These are phyloP conservation scores for Hyles lineata DNA, from an alignment of 2,888 invertebrate species.

Conservation along the genomic window DNA sequence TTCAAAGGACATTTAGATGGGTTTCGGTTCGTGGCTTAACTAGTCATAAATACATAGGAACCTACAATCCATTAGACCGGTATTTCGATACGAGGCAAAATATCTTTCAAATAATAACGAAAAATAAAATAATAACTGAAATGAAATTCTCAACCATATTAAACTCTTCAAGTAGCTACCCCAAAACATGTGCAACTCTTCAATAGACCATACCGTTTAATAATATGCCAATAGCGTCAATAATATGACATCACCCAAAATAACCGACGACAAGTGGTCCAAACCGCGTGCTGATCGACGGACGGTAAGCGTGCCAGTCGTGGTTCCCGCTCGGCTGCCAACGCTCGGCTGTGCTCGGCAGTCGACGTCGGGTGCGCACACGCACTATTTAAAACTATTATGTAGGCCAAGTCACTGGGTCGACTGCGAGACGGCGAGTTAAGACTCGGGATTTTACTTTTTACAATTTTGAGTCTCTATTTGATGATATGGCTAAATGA, in stretches of 20 bases:
- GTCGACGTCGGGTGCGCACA: slow-evolving; percentile 46
- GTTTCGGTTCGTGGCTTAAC: too few species aligned
- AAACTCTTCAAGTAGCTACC: too few species aligned
- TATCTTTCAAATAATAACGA: too few species aligned
- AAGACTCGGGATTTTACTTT: slow-evolving; percentile 13
- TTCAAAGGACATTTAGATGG: too few species aligned
- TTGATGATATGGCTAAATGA: too few species aligned
- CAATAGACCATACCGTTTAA: not conserved
- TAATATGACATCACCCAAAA: slow-evolving; percentile 20
- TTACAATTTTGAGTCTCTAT: not conserved
- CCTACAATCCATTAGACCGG: too few species aligned
- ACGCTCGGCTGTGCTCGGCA: not conserved
- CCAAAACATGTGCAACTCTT: too few species aligned
- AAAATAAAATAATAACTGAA: too few species aligned
- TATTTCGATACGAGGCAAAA: too few species aligned
- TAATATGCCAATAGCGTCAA: slow-evolving; percentile 5
- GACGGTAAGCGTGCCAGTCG: slow-evolving; percentile 19
- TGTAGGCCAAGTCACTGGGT: slow-evolving; percentile 72
- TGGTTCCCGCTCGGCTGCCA: not conserved
- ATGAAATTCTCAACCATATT: too few species aligned
- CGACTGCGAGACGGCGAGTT: slow-evolving; percentile 47
- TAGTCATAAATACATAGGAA: too few species aligned
- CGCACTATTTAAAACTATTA: slow-evolving; percentile 63
- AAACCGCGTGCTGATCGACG: slow-evolving; percentile 7
- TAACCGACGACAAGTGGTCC: slow-evolving; percentile 9